Conservation (phyloP, 1,140 invertebrate species). For the Drosophila sucinea region DNA sequence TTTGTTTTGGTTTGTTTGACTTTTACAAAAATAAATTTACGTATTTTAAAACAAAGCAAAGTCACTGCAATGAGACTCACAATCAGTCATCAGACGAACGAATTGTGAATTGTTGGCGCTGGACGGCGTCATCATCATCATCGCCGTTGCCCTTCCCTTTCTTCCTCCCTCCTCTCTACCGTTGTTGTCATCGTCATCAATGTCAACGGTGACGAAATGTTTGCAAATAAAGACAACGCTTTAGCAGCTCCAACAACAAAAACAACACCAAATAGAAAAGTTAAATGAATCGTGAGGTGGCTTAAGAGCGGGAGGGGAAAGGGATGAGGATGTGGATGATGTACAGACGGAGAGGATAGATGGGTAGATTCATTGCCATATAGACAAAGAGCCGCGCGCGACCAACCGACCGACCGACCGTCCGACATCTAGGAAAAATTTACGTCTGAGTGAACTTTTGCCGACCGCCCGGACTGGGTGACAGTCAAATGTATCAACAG, state of each 20-base stretch:
- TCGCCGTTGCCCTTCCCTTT: neutral
- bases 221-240: slow-evolving; percentile 67
- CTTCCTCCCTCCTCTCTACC: neutral
- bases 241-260: slow-evolving; percentile 31
- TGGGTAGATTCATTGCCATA: slow-evolving; percentile 15
- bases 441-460: slow-evolving; percentile 71
- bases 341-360: neutral
- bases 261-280: slow-evolving; percentile 62
- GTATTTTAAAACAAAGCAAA: slow-evolving; percentile 36
- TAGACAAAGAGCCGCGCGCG: slow-evolving; percentile 56
- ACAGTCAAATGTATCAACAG: slow-evolving; percentile 50
- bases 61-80: slow-evolving; percentile 46
- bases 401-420: slow-evolving; percentile 48
- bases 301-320: neutral
- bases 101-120: slow-evolving; percentile 1
- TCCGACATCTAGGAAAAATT: slow-evolving; percentile 70
- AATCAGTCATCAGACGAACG: slow-evolving; percentile 28
- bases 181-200: slow-evolving; percentile 45
- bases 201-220: slow-evolving; percentile 75
- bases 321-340: neutral
- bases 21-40: slow-evolving; percentile 65
- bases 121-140: slow-evolving; percentile 12
- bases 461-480: slow-evolving; percentile 21
- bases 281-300: slow-evolving; percentile 65
- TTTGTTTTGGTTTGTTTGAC: slow-evolving; percentile 30